phyloP scores from a whole-genome alignment of 2,888 invertebrate species.

The Polydrusus tereticollis region DNA sequence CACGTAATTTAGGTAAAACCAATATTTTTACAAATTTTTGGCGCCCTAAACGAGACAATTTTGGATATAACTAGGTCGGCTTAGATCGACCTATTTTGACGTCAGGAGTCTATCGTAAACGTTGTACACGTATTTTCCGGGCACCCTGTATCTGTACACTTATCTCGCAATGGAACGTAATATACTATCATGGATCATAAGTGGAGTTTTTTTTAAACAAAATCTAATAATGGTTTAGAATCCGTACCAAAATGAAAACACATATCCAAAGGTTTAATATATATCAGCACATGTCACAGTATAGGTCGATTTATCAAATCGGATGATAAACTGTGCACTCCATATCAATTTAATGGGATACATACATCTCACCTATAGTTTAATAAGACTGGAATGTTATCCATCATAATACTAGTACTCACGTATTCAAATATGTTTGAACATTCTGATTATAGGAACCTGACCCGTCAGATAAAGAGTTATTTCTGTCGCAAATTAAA shows the following conservation, averaged over 20 bases:
- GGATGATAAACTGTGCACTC: conserved; percentile 46
- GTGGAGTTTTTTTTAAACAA: neutral
- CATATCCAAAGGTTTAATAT: conserved; percentile 34
- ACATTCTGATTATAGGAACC: conserved; percentile 9
- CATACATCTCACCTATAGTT: conserved; percentile 48
- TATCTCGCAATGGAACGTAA: too few relatives aligned
- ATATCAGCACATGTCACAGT: conserved; percentile 37
- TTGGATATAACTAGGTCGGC: too few relatives aligned
- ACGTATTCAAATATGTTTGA: neutral
- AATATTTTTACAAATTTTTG: too few relatives aligned
- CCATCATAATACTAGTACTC: conserved; percentile 25
- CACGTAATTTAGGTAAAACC: too few relatives aligned
- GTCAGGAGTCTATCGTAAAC: too few relatives aligned
- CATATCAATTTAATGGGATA: conserved; percentile 47
- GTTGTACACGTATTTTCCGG: too few relatives aligned
- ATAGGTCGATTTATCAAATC: conserved; percentile 38
- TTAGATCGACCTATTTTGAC: too few relatives aligned
- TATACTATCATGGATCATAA: too few relatives aligned
- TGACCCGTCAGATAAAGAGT: too few relatives aligned
- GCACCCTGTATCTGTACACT: too few relatives aligned
- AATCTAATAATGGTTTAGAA: conserved; percentile 14
- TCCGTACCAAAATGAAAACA: conserved; percentile 35
- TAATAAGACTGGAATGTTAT: conserved; percentile 43
- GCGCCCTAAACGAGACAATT: too few relatives aligned
- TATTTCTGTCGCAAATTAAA: too few relatives aligned